Evolutionary conservation across 2,888 invertebrate species (phyloP).

Genomic region (Lithosia quadra): DNA sequence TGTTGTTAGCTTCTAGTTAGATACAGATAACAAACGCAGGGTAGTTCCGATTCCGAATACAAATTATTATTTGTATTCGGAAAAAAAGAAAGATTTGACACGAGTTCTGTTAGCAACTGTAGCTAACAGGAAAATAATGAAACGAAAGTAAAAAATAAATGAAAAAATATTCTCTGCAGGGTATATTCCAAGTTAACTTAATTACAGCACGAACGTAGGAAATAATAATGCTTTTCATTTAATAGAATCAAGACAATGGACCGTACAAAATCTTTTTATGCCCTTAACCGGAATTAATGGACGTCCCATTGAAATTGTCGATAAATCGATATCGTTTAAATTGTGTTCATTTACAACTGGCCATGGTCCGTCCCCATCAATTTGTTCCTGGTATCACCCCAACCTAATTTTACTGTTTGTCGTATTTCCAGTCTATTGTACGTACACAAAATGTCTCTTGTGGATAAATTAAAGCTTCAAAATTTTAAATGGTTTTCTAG

Average conservation of each 20-base stretch:
- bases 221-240: slow-evolving; percentile 2
- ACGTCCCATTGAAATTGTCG: slow-evolving; percentile 10
- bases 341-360: slow-evolving; percentile 23
- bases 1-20: too few relatives aligned
- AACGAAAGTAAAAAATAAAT: neutral
- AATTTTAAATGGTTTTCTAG: neutral
- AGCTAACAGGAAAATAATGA: slow-evolving; percentile 3
- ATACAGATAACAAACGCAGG: too few relatives aligned
- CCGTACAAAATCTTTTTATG: slow-evolving; percentile 8
- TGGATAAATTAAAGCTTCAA: neutral
- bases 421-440: slow-evolving; percentile 5
- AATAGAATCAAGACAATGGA: neutral
- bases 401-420: slow-evolving; percentile 23
- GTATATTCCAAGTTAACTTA: neutral
- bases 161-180: neutral
- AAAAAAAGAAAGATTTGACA: neutral
- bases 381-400: slow-evolving; percentile 23
- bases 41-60: neutral
- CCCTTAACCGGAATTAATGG: slow-evolving; percentile 9
- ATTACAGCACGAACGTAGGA: neutral
- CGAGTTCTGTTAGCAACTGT: neutral
- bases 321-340: slow-evolving; percentile 24
- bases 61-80: too few relatives aligned
- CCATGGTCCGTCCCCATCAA: slow-evolving; percentile 21
- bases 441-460: neutral